These are phyloP conservation scores for Entomobrya multifasciata DNA, from an alignment of 2,888 invertebrate genomes.

Conservation along the genomic window DNA sequence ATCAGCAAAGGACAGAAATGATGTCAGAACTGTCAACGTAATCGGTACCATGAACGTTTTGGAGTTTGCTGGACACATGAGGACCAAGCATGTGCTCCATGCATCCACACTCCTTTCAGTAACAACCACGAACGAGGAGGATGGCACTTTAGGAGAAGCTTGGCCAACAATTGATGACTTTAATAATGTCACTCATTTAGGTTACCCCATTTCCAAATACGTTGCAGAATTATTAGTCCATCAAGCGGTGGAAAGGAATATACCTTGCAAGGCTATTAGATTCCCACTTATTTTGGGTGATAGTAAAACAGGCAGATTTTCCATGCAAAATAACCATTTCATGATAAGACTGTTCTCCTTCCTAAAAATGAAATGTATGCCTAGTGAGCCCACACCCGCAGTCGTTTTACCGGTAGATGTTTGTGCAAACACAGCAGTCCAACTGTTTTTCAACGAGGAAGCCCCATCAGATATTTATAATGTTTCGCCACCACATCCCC, in stretches of 20 bases:
- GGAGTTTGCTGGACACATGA: constrained; percentile 56
- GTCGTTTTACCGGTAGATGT: constrained; percentile 64
- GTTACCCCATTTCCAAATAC: constrained; percentile 71
- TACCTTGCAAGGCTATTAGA: constrained; percentile 68
- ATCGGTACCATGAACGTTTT: constrained; percentile 67
- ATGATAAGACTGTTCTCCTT: constrained; percentile 66
- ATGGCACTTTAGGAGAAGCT: constrained; percentile 43
- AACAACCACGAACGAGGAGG: constrained; percentile 30
- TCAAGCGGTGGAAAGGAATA: constrained; percentile 66
- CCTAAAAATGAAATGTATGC: constrained; percentile 65
- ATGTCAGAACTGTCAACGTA: constrained; percentile 68
- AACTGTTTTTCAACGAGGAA: constrained; percentile 59
- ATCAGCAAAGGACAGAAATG: constrained; percentile 25
- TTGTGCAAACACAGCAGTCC: constrained; percentile 34
- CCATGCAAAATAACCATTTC: constrained; percentile 64
- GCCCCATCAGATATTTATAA: constrained; percentile 67
- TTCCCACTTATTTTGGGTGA: constrained; percentile 63
- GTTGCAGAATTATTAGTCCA: constrained; percentile 59
- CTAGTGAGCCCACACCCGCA: constrained; percentile 36
- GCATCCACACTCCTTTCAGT: constrained; percentile 62
- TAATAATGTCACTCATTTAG: constrained; percentile 41
- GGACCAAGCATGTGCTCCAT: constrained; percentile 66
- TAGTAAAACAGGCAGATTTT: constrained; percentile 50
- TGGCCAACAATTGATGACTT: constrained; percentile 61
- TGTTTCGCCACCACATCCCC: constrained; percentile 49